Evolutionary conservation across 2,888 invertebrate species (phyloP), one percentile per base, ranked within the genome.

Genomic region (Alviniconcha strummeri): DNA sequence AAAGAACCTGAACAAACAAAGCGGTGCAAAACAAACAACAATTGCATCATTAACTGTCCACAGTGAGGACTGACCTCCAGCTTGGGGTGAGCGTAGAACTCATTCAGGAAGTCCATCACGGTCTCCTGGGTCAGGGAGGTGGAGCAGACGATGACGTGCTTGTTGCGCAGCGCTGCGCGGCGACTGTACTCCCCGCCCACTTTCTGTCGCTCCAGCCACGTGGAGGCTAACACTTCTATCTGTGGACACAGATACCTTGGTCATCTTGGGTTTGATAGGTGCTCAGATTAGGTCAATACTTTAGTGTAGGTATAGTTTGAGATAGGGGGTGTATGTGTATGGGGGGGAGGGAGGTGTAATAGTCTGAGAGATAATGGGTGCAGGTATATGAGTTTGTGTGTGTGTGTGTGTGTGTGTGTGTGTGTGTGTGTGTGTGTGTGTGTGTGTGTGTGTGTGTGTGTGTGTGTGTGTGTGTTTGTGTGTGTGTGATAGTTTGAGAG

Each of bases 181-280:
- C 92, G 92, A 84, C 94, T 98, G 94, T 99, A 99, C 55, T 98
- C 98, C 56, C 98, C 98, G 2, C 99, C 99, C 81, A 98, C 95
- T 93, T 98, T 98, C 94, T 98, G 98, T 77, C 98, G 95, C 94
- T 99, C 99, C 97, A 98, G 98, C 98, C 98, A 99, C n/a, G 98
- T 99, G 93, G 97, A 98, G 9, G 98, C 98, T 91, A 99, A 95
- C 94, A 98, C 98, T 94, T 99, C 99, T 92, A 99, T 97, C 98
- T 98, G 94, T 64, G 13, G 8, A 60, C 60, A 60, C 9, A 11
- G 9, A 60, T 60, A 60, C 60, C 36, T 36, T 36, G 36, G 36
- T 36, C 36, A 36, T 36, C 36, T 36, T 36, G 36, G 36, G 36
- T 36, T 36, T 36, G 36, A 0, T 36, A 36, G 36, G 36, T 36